Evolutionary conservation across 1,140 invertebrate species (phyloP).

Genomic region (Drosophila sturtevanti): DNA sequence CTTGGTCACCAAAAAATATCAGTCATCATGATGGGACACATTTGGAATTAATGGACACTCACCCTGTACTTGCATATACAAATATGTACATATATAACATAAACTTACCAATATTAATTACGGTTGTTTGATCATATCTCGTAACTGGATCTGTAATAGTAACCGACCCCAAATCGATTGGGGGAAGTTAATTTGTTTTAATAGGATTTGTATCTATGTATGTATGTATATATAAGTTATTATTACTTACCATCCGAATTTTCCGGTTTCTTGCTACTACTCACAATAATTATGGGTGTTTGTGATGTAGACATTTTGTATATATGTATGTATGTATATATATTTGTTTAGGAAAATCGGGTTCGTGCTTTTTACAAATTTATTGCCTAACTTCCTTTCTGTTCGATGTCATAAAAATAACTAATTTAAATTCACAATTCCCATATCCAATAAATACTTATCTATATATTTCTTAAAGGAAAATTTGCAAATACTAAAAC

Average conservation of each 20-base stretch:
- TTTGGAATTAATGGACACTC: background rate
- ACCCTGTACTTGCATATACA: background rate
- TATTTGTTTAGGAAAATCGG: background rate
- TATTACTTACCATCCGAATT: conserved; percentile 2
- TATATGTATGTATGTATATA: background rate
- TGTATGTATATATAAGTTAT: background rate
- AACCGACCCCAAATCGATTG: background rate
- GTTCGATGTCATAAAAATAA: background rate
- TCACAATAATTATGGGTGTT: background rate
- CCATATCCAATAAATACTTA: background rate
- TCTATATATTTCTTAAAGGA: background rate
- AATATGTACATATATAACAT: too few species aligned
- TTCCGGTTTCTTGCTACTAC: background rate
- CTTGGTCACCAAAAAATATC: background rate
- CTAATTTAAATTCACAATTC: background rate
- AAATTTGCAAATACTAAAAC: background rate
- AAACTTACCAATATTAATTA: conserved; percentile 67
- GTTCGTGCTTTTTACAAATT: background rate
- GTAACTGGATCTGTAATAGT: conserved; percentile 9
- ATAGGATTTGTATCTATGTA: too few species aligned
- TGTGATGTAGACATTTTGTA: background rate
- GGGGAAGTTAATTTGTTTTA: background rate
- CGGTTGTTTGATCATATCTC: conserved; percentile 36
- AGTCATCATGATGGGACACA: conserved; percentile 42
- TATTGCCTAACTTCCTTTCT: background rate